Evolutionary conservation across 2,888 invertebrate species (phyloP), one percentile per base, ranked within the genome.

Genomic region (Caenorhabditis plicata): DNA sequence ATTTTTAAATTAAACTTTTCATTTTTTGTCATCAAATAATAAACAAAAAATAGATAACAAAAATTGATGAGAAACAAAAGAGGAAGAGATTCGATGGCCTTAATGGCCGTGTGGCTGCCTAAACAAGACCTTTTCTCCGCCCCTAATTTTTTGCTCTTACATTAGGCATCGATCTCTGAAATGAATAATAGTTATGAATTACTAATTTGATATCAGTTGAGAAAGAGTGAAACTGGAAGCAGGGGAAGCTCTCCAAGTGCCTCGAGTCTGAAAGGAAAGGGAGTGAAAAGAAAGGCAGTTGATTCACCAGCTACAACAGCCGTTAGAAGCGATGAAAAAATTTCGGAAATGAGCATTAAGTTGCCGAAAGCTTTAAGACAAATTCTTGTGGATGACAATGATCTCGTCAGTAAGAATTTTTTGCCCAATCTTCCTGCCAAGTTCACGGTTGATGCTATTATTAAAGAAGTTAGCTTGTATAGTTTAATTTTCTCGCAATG

Each of bases 371-470:
- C 44, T 13, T 43, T 67, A 15, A 36, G 43, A 4, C n/a, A 39
- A n/a, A 35, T 63, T 22, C 40, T 67, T 4, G 15, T 49, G 7
- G 56, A 67, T 15, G 66, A 67, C 27, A 17, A 36, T 26, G 51
- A 50, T 36, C 31, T 53, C 9, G 35, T 63, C 13, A 38, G n/a
- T 13, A 35, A 44, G 5, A 38, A 50, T 17, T 48, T 39, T 27
- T 19, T 52, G 9, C 27, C 15, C 11, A 32, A 29, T 7, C 7
- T 60, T 7, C 66, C 66, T 1, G 50, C 50, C 3, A 22, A 49
- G 3, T 19, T 15, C n/a, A 33, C 46, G 2, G 32, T 67, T 9
- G 50, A 52, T 20, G 29, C 25, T 25, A 66, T 66, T 20, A 35
- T 62, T 5, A 15, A 23, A 0, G 63, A 63, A 7, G 66, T 63